Evolutionary conservation across 2,113 vertebrate species (phyloP), one percentile per base, ranked within the genome.

Genomic region (Antennarius striatus): DNA sequence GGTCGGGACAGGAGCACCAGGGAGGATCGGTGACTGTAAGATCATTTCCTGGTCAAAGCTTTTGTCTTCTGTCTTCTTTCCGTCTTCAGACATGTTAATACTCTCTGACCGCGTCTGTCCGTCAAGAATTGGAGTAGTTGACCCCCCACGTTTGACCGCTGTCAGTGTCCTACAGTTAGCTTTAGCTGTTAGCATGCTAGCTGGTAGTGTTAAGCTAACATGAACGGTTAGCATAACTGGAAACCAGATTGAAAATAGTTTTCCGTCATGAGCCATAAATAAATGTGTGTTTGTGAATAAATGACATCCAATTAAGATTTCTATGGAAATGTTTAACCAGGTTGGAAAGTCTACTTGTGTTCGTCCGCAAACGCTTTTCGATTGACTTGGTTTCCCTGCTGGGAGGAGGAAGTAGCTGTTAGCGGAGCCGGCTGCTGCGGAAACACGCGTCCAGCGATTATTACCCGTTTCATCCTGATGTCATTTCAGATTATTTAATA

Each of bases 61-160:
- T 36, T 36, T 36, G 32, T 36, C 7, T 36, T 36, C 32, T 36
- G 32, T 36, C 32, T 36, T 36, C 4, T 36, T 36, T 36, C 10
- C 6, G 12, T 36, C 1, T 0, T 3, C 0, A 32, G n/a, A 40
- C 30, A 10, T 4, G 3, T 50, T 3, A 0, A 13, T 8, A 4
- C 0, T 1, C n/a, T 2, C 8, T 17, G 40, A n/a, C 14, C 10
- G 10, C 10, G 10, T 16, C 0, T 10, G 32, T 0, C 1, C 1
- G 12, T 17, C 6, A 6, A 5, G 28, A 22, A 32, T 17, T 42
- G 10, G 56, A 64, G 42, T 22, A 14, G 53, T 73, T 51, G 43
- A 73, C 39, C 6, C 36, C n/a, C 61, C 60, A 42, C 61, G 14
- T 85, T 86, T 89, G 86, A 90, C 88, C 86, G 87, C 78, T 86